Conservation (phyloP, 1,140 invertebrate species). For the Drosophila repletoides region DNA sequence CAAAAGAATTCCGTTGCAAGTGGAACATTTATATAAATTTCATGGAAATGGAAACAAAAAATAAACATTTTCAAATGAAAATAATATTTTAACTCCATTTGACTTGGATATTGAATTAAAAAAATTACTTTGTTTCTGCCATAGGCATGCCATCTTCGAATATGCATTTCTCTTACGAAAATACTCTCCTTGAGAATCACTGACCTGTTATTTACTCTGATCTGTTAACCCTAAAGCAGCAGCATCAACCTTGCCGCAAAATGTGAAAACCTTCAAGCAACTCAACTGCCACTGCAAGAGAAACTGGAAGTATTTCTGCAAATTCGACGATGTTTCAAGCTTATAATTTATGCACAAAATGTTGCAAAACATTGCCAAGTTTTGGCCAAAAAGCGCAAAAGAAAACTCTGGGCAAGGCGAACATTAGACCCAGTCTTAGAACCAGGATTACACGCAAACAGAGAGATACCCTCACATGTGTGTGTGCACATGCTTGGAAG, state of each 20-base stretch:
- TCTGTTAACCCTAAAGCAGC: slow-evolving; percentile 2
- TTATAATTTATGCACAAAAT: slow-evolving; percentile 74
- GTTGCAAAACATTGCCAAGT: slow-evolving; percentile 74
- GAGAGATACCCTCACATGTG: not conserved
- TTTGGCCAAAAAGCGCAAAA: slow-evolving; percentile 55
- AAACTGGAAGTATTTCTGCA: slow-evolving; percentile 13
- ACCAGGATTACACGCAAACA: slow-evolving; percentile 4
- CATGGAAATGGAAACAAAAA: too few relatives aligned
- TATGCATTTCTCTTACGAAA: too few relatives aligned
- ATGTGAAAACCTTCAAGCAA: slow-evolving; percentile 22
- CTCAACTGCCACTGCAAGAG: not conserved
- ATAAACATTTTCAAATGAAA: too few relatives aligned
- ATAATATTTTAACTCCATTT: too few relatives aligned
- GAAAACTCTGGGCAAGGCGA: slow-evolving; percentile 46
- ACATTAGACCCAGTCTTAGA: slow-evolving; percentile 47
- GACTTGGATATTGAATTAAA: too few relatives aligned
- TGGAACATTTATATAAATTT: too few relatives aligned
- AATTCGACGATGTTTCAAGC: slow-evolving; percentile 48
- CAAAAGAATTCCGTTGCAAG: too few relatives aligned
- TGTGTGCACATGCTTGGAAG: not conserved
- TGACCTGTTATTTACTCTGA: slow-evolving; percentile 1
- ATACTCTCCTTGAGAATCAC: not conserved
- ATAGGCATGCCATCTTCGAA: too few relatives aligned
- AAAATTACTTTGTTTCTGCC: too few relatives aligned
- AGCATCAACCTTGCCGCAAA: not conserved